phyloP scores from a whole-genome alignment of 2,888 invertebrate genomes.

The Cephus spinipes region DNA sequence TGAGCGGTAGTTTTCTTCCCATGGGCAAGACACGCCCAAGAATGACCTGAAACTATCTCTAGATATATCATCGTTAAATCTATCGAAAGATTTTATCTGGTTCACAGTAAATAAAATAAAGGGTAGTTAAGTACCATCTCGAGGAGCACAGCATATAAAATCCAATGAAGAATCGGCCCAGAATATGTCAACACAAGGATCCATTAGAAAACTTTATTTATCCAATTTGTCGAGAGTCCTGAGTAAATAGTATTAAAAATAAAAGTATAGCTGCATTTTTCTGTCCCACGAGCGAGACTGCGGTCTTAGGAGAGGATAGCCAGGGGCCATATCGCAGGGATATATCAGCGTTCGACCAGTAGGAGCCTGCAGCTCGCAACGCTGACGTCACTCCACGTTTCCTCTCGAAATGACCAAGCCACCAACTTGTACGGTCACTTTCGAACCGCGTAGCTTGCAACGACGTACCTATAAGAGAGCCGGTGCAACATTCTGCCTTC shows the following conservation, averaged over 20 bases:
- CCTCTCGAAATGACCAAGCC: conserved; percentile 27
- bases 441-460: conserved; percentile 19
- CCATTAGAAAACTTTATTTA: background rate
- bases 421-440: conserved; percentile 17
- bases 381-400: conserved; percentile 27
- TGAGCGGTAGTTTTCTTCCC: background rate
- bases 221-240: background rate
- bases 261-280: background rate
- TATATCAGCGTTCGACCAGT: background rate
- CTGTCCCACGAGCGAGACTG: background rate
- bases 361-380: background rate
- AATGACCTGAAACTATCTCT: background rate
- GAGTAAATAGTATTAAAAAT: background rate
- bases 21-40: background rate
- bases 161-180: background rate
- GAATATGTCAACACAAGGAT: background rate
- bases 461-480: conserved; percentile 32
- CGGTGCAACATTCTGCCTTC: background rate
- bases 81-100: background rate
- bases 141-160: background rate
- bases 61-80: background rate
- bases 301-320: background rate
- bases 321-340: background rate
- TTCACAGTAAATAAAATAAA: background rate
- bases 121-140: background rate